Percentiles rank a stretch among this genome's conserved stretches.
Conservation (phyloP, 2,113 vertebrate species). For the Plecturocebus donacophilus region DNA sequence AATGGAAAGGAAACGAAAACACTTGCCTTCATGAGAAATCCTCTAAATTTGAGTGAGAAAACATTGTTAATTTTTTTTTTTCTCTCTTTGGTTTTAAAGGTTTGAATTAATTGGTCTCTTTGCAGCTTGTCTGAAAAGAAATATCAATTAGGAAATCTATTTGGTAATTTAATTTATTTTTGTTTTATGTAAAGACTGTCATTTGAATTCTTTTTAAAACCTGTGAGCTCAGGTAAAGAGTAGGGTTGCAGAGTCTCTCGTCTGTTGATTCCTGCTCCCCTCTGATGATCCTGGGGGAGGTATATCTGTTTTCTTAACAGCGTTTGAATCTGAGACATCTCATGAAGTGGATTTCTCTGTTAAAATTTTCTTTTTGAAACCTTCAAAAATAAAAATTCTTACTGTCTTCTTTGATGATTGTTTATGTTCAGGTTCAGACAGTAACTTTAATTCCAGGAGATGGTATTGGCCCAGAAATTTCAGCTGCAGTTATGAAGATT, state of each 20-base stretch:
- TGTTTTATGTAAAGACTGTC: background rate
- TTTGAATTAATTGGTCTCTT: background rate
- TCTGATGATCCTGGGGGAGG: background rate
- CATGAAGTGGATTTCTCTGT: background rate
- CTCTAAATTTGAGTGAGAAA: background rate
- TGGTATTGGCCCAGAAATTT: slow-evolving; percentile 98
- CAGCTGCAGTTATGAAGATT: slow-evolving; percentile 94
- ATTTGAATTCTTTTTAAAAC: background rate
- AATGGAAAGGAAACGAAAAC: background rate
- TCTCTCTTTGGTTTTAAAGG: background rate
- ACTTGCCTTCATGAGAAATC: background rate
- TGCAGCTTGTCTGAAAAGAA: background rate
- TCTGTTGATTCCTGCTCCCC: background rate
- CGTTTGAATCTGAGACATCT: background rate
- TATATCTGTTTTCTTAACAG: background rate
- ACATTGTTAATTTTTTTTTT: background rate
- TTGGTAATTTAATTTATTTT: slow-evolving; percentile 9
- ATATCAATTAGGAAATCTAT: background rate
- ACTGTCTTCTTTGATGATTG: slow-evolving; percentile 25
- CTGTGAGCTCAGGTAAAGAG: background rate
- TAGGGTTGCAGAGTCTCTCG: background rate
- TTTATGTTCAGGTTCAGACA: slow-evolving; percentile 88
- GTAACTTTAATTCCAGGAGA: slow-evolving; percentile 98
- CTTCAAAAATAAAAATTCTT: background rate
- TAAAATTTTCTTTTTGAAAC: background rate